Evolutionary conservation across 2,888 invertebrate species (phyloP), one percentile per base, ranked within the genome.

Genomic region (Blastobasis adustella): DNA sequence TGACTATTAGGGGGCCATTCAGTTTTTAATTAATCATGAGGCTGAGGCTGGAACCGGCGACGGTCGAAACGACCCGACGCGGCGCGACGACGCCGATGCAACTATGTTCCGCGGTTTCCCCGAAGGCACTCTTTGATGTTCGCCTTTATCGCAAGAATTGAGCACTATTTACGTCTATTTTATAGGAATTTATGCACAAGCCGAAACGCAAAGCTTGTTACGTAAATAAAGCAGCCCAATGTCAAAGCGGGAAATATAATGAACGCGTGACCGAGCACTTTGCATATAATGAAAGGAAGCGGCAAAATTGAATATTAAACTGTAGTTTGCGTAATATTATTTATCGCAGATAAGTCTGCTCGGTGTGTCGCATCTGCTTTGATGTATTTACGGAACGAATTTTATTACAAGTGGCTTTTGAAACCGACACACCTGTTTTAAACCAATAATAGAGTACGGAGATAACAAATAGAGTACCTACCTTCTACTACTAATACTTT

Each of bases 1-100:
- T 82, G 74, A 77, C 79, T 79, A 75, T 82, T 81, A 81, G 77
- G 71, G 71, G 58, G 66, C 72, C 67, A 76, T 79, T 79, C 72
- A 78, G 68, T 79, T 55, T 82, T 82, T 80, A 82, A 82, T 82
- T 82, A 81, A 76, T 74, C 69, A 64, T 63, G 55, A 58, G 57
- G 59, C 50, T 45, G 10, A 52, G 46, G 54, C 54, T 46, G 50
- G 52, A 62, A 58, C 62, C 67, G 23, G 69, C 59, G 58, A 50
- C 49, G 58, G 58, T 57, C 52, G 62, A 62, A 58, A 57, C 42
- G 54, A 55, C 58, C 66, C 66, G 61, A 55, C 56, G 47, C 44
- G 44, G 47, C 53, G 53, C 47, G 54, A 54, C 55, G 48, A 53
- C 55, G 55, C 54, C 55, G 23, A 56, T 59, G 65, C 66, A 67